These are phyloP conservation scores for Cyclura pinguis DNA, from an alignment of 2,797 vertebrate species.

Conservation along the genomic window DNA sequence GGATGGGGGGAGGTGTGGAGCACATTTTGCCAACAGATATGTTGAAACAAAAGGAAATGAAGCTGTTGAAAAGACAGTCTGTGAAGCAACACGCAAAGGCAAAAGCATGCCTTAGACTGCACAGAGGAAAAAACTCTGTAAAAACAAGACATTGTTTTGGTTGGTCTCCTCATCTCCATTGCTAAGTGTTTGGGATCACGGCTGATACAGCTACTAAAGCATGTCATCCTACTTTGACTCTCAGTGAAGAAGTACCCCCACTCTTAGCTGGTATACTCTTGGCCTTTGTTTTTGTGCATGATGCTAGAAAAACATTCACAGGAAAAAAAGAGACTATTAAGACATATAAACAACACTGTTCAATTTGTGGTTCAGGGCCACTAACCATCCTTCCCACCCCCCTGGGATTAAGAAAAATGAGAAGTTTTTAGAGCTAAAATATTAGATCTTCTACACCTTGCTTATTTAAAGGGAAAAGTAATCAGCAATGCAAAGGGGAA, in stretches of 20 bases:
- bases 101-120: background rate
- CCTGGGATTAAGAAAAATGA: background rate
- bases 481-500: background rate
- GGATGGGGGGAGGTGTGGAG: conserved; percentile 56
- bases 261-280: conserved; percentile 20
- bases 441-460: background rate
- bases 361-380: rapidly evolving
- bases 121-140: conserved; percentile 7
- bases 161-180: background rate
- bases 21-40: conserved; percentile 69
- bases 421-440: background rate
- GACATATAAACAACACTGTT: no score
- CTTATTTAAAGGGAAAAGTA: background rate
- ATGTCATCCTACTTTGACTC: background rate
- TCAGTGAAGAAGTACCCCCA: background rate
- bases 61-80: conserved; percentile 70
- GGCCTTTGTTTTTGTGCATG: background rate
- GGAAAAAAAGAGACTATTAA: rapidly evolving
- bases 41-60: conserved; percentile 79
- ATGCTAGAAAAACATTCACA: background rate
- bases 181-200: background rate
- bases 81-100: background rate
- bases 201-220: background rate
- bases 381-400: background rate
- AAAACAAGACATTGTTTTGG: background rate